phyloP scores from a whole-genome alignment of 2,888 invertebrate genomes.

The Meganola albula region DNA sequence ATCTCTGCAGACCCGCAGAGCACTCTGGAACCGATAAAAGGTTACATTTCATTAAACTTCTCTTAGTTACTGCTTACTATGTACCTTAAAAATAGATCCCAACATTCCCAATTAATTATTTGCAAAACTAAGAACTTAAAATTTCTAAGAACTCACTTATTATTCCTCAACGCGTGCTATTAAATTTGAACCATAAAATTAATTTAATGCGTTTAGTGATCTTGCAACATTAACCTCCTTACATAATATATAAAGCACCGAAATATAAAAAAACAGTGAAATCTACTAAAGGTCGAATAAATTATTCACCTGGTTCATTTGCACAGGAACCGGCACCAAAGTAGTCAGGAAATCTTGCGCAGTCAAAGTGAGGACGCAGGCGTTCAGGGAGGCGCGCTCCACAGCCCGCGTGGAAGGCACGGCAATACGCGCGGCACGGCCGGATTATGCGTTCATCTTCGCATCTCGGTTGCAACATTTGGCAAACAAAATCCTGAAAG shows the following conservation, averaged over 20 bases:
- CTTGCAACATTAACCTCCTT: too few species aligned
- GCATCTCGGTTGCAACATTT: constrained; percentile 90
- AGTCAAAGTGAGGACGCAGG: constrained; percentile 85
- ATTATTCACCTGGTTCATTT: constrained; percentile 88
- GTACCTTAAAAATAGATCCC: too few species aligned
- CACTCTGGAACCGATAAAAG: constrained; percentile 75
- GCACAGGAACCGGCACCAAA: constrained; percentile 85
- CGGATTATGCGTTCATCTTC: constrained; percentile 78
- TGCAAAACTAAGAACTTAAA: too few species aligned
- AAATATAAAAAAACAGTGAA: too few species aligned
- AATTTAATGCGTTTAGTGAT: too few species aligned
- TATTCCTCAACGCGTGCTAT: too few species aligned
- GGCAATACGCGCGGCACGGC: constrained; percentile 90
- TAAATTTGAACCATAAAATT: too few species aligned
- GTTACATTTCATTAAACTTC: neutral
- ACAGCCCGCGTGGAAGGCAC: constrained; percentile 90
- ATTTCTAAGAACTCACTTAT: too few species aligned
- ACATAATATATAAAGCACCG: too few species aligned
- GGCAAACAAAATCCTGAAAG: constrained; percentile 87
- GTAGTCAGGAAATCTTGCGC: constrained; percentile 87
- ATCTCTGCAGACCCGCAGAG: constrained; percentile 83
- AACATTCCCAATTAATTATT: too few species aligned
- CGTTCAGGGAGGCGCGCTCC: constrained; percentile 84
- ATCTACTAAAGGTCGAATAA: too few species aligned
- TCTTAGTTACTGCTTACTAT: too few species aligned